Conservation (phyloP, 2,888 invertebrate genomes). For the Lamellibrachia columna region DNA sequence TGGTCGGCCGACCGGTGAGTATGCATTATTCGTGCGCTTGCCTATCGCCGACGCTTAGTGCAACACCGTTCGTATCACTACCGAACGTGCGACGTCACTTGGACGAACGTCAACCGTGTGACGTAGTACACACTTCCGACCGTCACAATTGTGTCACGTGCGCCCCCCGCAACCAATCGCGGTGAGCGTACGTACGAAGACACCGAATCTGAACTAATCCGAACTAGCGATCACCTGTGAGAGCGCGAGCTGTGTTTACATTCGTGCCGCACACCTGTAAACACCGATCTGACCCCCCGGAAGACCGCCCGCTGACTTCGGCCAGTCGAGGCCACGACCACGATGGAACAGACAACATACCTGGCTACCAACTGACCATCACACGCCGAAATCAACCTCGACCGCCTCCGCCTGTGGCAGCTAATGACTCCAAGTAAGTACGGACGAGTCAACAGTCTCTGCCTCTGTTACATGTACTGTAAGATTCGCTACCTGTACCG, state of each 20-base stretch:
- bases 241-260: background rate
- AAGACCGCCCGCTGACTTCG: background rate
- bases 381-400: background rate
- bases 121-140: background rate
- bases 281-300: background rate
- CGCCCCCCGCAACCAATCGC: background rate
- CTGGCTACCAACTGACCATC: background rate
- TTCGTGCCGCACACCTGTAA: background rate
- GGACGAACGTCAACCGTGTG: background rate
- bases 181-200: background rate
- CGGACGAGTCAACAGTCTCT: background rate
- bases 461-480: background rate
- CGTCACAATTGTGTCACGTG: constrained; percentile 6
- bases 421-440: background rate
- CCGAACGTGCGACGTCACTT: background rate
- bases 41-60: background rate
- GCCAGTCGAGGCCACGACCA: background rate
- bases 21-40: background rate
- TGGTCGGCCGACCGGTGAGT: background rate
- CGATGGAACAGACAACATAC: background rate
- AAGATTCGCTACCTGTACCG: background rate
- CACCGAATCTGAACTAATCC: background rate
- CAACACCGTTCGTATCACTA: background rate
- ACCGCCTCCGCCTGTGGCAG: background rate
- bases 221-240: background rate